A percentile compares a stretch with the other conserved stretches of the same genome.
Conservation (phyloP, 2,797 vertebrate species). For the Danio choprae region DNA sequence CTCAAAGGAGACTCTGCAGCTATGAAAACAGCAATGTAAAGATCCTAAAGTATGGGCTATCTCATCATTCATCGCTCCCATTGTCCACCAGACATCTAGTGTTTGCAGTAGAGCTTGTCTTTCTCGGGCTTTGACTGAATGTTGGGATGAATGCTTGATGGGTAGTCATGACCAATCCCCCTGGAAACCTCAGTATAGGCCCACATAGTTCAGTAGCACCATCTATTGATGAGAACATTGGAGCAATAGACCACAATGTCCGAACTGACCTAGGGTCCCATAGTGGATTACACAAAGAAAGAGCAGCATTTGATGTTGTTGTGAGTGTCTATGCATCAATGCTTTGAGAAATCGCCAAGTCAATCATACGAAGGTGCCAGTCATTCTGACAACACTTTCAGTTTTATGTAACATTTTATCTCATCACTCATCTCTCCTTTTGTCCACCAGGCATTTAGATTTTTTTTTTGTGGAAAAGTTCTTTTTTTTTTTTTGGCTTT, state of each 20-base stretch:
- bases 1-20: conserved; percentile 28
- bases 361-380: background rate
- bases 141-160: conserved; percentile 13
- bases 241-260: background rate
- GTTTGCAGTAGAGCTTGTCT: conserved; percentile 23
- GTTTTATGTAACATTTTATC: background rate
- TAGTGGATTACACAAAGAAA: conserved; percentile 24
- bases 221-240: conserved; percentile 64
- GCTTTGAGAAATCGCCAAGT: background rate
- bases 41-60: conserved; percentile 41
- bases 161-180: conserved; percentile 6
- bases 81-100: conserved; percentile 23
- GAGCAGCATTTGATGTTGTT: conserved; percentile 37
- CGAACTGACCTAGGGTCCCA: background rate
- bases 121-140: conserved; percentile 28
- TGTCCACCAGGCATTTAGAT: background rate
- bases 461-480: too few relatives aligned
- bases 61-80: conserved; percentile 31
- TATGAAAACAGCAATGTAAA: conserved; percentile 19
- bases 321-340: background rate
- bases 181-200: background rate
- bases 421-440: background rate
- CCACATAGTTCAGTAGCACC: conserved; percentile 68
- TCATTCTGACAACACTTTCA: background rate
- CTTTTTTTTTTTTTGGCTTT: too few relatives aligned